Percentiles rank a stretch among this genome's conserved stretches.
phyloP scores from a whole-genome alignment of 2,113 vertebrate species.

The Pavo muticus region DNA sequence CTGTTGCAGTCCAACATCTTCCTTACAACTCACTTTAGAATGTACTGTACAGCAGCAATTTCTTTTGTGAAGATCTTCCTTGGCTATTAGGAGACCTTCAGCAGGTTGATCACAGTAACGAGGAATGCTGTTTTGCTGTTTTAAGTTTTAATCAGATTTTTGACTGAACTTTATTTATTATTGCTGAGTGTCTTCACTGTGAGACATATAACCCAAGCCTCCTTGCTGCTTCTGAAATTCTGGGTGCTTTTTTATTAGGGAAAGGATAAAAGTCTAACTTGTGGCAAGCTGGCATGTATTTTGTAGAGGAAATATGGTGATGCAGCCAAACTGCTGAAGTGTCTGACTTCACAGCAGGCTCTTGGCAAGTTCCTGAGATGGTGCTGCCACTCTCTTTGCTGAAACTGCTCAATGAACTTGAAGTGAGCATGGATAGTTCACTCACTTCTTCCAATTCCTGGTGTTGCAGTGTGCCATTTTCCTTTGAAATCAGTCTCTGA shows the following conservation, averaged over 20 bases:
- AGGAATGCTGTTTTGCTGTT: background rate
- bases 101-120: background rate
- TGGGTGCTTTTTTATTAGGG: constrained; percentile 78
- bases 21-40: background rate
- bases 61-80: background rate
- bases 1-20: background rate
- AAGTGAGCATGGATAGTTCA: background rate
- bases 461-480: accelerated
- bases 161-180: background rate
- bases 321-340: constrained; percentile 49
- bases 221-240: constrained; percentile 83
- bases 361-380: background rate
- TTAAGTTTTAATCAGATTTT: background rate
- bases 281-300: background rate
- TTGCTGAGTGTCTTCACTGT: constrained; percentile 19
- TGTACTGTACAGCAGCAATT: background rate
- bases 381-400: background rate
- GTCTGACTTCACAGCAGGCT: constrained; percentile 23
- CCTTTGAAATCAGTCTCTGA: constrained; percentile 1
- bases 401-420: background rate
- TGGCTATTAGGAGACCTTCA: background rate
- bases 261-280: constrained; percentile 79
- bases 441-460: background rate
- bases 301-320: constrained; percentile 40
- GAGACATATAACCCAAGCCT: constrained; percentile 81